Conservation (phyloP, 2,113 vertebrate species). For the Bombycilla garrulus region DNA sequence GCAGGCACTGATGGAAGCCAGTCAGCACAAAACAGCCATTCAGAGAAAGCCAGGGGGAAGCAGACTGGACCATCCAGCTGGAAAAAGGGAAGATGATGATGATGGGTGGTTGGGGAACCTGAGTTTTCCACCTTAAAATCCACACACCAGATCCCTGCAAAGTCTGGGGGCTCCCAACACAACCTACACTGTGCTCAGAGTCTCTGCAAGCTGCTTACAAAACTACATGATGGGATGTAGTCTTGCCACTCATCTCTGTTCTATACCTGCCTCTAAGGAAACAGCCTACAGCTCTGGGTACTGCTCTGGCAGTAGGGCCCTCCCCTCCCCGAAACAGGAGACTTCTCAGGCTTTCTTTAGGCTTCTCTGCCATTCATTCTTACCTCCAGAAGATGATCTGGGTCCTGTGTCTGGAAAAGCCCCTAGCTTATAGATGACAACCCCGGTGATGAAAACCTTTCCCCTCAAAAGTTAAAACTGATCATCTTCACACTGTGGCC, state of each 20-base stretch:
- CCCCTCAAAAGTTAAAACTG: not conserved
- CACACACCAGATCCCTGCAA: not conserved
- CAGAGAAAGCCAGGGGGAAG: not conserved
- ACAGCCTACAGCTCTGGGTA: not conserved
- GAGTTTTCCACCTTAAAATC: not conserved
- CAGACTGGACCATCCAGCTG: not conserved
- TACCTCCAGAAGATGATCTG: not conserved
- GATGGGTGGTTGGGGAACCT: not conserved
- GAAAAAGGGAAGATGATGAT: not conserved
- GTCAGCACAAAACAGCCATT: not conserved
- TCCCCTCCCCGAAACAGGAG: not conserved
- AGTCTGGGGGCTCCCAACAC: not conserved
- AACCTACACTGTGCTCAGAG: rapidly evolving
- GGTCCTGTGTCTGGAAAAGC: not conserved
- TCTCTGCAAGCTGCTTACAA: not conserved
- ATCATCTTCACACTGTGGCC: too few relatives aligned
- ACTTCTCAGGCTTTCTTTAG: not conserved
- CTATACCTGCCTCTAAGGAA: not conserved
- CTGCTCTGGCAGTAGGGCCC: not conserved
- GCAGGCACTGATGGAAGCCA: not conserved
- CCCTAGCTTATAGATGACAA: not conserved
- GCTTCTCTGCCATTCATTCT: not conserved
- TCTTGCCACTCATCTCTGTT: not conserved
- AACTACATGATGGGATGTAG: rapidly evolving
- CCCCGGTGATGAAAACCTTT: not conserved